A percentile compares a stretch with the other conserved stretches of the same genome.
Conservation (phyloP, 2,888 invertebrate genomes). For the Apotomis capreana region DNA sequence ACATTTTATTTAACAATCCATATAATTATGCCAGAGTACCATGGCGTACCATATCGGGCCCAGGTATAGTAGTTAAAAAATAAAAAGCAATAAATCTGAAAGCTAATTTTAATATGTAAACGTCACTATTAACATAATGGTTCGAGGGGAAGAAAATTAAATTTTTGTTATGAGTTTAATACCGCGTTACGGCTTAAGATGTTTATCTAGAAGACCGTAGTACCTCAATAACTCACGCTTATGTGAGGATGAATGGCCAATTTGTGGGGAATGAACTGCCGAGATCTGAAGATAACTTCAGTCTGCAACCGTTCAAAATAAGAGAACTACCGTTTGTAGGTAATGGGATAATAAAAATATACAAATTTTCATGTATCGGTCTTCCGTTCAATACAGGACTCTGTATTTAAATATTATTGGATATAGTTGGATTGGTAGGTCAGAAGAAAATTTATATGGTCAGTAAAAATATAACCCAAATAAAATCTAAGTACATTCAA, state of each 20-base stretch:
- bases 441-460: too few relatives aligned
- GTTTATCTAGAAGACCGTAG: constrained; percentile 51
- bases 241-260: constrained; percentile 72
- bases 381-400: too few relatives aligned
- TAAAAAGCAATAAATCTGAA: constrained; percentile 34
- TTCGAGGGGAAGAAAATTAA: constrained; percentile 48
- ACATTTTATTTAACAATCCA: too few relatives aligned
- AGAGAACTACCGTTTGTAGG: constrained; percentile 34
- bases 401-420: too few relatives aligned
- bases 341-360: constrained; percentile 38
- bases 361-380: constrained; percentile 18
- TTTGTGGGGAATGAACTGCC: constrained; percentile 70
- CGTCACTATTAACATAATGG: constrained; percentile 43
- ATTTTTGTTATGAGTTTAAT: constrained; percentile 53
- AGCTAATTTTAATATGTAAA: constrained; percentile 47
- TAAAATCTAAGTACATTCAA: too few relatives aligned
- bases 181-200: constrained; percentile 50
- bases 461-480: too few relatives aligned
- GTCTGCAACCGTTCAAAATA: constrained; percentile 42
- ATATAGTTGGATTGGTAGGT: too few relatives aligned
- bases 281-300: constrained; percentile 65
- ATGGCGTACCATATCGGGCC: too few relatives aligned
- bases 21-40: too few relatives aligned
- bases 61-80: neutral
- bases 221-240: constrained; percentile 66